These are phyloP conservation scores for Chrysoperla carnea DNA, from an alignment of 1,140 invertebrate species.

Conservation along the genomic window DNA sequence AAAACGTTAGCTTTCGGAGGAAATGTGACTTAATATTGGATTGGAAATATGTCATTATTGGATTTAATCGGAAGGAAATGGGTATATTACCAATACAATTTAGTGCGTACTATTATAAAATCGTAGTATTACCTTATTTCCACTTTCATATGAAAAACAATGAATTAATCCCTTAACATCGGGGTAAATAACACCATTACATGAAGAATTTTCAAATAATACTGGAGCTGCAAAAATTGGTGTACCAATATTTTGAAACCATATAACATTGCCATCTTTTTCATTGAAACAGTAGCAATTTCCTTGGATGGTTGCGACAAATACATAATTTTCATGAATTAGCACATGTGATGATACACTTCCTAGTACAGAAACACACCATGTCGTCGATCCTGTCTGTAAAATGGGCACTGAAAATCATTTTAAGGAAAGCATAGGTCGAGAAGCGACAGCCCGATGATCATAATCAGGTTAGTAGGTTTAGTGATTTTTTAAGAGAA, in stretches of 20 bases:
- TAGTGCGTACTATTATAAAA: background rate
- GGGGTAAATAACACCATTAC: constrained; percentile 30
- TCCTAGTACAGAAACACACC: constrained; percentile 13
- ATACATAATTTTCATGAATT: constrained; percentile 24
- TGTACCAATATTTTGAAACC: constrained; percentile 29
- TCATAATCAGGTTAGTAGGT: no score
- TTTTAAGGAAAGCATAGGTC: no score
- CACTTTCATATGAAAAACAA: constrained; percentile 23
- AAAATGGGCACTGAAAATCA: no score
- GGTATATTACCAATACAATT: no score
- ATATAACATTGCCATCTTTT: constrained; percentile 24
- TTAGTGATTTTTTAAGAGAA: no score
- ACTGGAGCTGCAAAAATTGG: constrained; percentile 46
- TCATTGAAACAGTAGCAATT: constrained; percentile 28
- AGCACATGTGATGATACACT: constrained; percentile 40
- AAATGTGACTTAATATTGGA: no score
- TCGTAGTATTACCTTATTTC: constrained; percentile 20
- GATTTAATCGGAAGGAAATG: no score
- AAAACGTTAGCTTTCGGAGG: no score
- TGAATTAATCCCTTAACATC: constrained; percentile 33
- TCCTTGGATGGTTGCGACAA: constrained; percentile 38
- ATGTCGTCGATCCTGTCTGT: no score
- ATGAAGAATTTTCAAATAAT: constrained; percentile 20
- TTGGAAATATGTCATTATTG: no score
- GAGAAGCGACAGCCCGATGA: no score